Base-by-base conservation (phyloP, 2,888 invertebrate genomes). In the Drosophila merina region DNA sequence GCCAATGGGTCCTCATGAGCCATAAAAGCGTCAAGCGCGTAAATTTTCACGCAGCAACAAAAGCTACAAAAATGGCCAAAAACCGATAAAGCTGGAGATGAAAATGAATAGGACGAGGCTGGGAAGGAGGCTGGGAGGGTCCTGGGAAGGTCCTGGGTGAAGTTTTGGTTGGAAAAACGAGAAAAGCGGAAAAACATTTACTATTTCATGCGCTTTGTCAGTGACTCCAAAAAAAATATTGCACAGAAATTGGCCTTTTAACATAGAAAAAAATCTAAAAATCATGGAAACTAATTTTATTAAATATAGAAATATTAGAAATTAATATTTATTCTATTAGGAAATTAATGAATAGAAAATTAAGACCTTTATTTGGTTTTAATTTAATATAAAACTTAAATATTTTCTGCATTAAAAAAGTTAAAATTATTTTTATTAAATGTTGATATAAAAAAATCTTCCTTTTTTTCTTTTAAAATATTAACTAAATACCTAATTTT, bases 11-110 rank as follows among this genome's bases (percentile, higher is more conserved):
- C 76, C 63, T 45, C 30, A 63, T 60, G 74, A 71, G 70, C 76
- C 60, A 76, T 80, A 79, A 82, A 80, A 76, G 70, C 68, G 57
- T 20, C 56, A 63, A 75, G 69, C 77, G 86, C 80, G 79, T 81
- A 82, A 76, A 79, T 85, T 79, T 76, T 70, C 66, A 74, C 74
- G 66, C 50, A 64, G 59, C 59, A 59, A 26, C 51, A 47, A 49
- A 55, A 26, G 36, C 60, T 48, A 26, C 40, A 64, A 20, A 31
- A 59, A 50, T 57, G 20, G 12, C 59, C 30, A 45, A 45, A 59
- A 25, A 42, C 20, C 64, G 60, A 59, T 62, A 62, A 62, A 59
- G 60, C 14, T 60, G 40, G 31, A 49, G 47, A 48, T 31, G 59
- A 26, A 5, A 12, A 42, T n/a, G 8, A 40, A 31, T 25, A 38